Conservation (phyloP, 2,113 vertebrate genomes). For the mouse (Mus musculus) region DNA sequence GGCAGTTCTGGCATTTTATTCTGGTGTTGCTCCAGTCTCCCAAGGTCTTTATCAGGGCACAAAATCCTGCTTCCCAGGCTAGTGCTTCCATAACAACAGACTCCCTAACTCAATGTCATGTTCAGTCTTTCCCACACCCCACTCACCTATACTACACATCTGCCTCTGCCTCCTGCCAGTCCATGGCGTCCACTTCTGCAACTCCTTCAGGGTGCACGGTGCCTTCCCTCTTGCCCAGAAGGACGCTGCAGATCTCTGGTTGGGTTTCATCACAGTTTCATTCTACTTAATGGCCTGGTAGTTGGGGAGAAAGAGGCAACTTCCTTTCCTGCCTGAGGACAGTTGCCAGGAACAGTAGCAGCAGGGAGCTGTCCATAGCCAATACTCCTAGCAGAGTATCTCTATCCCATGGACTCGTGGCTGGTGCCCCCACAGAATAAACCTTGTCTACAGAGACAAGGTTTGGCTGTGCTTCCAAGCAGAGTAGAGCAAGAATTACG, state of each 20-base stretch:
- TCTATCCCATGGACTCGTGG: neutral
- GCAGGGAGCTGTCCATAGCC: neutral
- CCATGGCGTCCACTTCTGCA: neutral
- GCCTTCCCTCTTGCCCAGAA: neutral
- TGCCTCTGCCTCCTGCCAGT: neutral
- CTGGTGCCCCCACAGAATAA: neutral
- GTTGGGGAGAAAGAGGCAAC: neutral
- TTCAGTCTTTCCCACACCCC: neutral
- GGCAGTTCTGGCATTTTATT: neutral
- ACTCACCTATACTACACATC: neutral
- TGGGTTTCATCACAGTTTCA: neutral
- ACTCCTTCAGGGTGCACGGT: neutral
- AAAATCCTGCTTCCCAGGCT: neutral
- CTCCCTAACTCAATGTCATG: neutral
- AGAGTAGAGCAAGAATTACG: neutral
- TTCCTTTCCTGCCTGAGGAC: neutral
- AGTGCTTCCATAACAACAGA: neutral
- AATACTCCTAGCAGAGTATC: neutral
- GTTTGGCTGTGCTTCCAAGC: neutral
- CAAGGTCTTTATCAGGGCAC: neutral
- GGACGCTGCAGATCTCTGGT: neutral
- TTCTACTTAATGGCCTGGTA: neutral
- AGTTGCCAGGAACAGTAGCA: neutral
- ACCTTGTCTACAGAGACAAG: neutral
- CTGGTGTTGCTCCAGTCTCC: neutral